A percentile compares a stretch with the other conserved stretches of the same genome.
Evolutionary conservation across 2,888 invertebrate genomes (phyloP).

Genomic region (Arrhopalites spinosus): DNA sequence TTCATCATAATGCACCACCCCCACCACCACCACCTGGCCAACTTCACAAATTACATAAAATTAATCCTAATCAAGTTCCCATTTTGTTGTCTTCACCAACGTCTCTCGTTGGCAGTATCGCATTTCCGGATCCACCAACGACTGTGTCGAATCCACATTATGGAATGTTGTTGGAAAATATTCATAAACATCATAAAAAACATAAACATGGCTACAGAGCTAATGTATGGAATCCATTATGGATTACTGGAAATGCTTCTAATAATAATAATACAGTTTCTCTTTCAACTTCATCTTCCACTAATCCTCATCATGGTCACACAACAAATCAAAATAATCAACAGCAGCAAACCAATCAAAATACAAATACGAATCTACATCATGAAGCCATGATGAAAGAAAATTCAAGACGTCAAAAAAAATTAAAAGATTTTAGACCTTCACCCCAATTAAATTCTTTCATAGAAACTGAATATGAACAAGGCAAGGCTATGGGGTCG

Average conservation of each 20-base stretch:
- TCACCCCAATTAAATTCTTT: slow-evolving; percentile 53
- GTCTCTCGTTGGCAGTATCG: slow-evolving; percentile 11
- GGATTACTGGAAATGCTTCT: neutral
- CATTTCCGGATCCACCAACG: slow-evolving; percentile 25
- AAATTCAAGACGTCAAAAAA: slow-evolving; percentile 23
- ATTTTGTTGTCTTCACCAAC: slow-evolving; percentile 29
- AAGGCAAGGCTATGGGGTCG: no score
- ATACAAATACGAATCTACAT: neutral
- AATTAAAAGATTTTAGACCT: slow-evolving; percentile 47
- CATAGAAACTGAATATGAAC: no score
- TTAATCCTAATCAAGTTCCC: slow-evolving; percentile 1
- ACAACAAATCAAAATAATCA: neutral
- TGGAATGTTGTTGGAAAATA: slow-evolving; percentile 23
- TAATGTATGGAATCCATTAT: slow-evolving; percentile 27
- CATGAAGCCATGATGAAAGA: neutral
- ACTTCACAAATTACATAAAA: neutral
- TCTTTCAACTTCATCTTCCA: no score
- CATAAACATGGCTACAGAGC: slow-evolving; percentile 7
- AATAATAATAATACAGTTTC: neutral
- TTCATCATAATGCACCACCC: neutral
- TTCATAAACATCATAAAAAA: neutral
- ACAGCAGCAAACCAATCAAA: slow-evolving; percentile 2
- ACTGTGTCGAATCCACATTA: slow-evolving; percentile 27
- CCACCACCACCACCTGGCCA: neutral
- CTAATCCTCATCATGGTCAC: slow-evolving; percentile 17